Base-by-base conservation (phyloP, 2,113 vertebrate species). In the Hylia prasina region DNA sequence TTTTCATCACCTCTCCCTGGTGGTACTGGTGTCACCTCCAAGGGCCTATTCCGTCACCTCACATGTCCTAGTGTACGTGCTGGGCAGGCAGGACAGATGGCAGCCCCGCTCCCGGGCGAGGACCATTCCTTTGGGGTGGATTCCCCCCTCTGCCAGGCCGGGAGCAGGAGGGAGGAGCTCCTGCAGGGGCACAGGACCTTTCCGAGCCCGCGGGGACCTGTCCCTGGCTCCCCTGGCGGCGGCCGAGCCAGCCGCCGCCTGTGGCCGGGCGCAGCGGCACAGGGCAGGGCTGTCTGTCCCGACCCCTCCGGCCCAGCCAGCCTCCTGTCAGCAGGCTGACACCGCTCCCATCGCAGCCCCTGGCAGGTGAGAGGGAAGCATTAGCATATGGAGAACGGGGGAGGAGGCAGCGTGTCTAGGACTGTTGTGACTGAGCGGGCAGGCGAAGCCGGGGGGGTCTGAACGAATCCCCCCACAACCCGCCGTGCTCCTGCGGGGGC, bases 11-110 rank as follows among this genome's bases (percentile, higher is more conserved):
- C 24, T 28, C 48, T 69, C 64, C 8, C 35, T 9, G 54, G 18
- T 17, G 44, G 6, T 5, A 13, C 15, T 4, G 47, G 28, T 42
- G 33, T 15, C 53, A 50, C 44, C 39, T 39, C 42, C 1, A 1
- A 31, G 37, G 39, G 10, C 20, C 17, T 1, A 1, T 37, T n/a
- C 15, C 37, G 50, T 69, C 82, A 15, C 13, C 27, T 56, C 23
- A 10, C 4, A 0, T 7, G 35, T 72, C 2, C 3, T 24, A 0
- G 0, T 2, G 40, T 6, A 13, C 11, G 58, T 30, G 53, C 58
- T 11, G 47, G 48, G 10, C 13, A 7, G 45, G 50, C 68, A 42
- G 72, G 39, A 11, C 37, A 25, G 56, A 27, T 6, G 4, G 37
- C 37, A 60, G 40, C 22, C 24, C 37, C 23, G 13, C 71, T 35